Percentiles rank a stretch among this genome's conserved stretches.
Evolutionary conservation across 2,797 vertebrate genomes (phyloP).

Genomic region (Urocyon cinereoargenteus): DNA sequence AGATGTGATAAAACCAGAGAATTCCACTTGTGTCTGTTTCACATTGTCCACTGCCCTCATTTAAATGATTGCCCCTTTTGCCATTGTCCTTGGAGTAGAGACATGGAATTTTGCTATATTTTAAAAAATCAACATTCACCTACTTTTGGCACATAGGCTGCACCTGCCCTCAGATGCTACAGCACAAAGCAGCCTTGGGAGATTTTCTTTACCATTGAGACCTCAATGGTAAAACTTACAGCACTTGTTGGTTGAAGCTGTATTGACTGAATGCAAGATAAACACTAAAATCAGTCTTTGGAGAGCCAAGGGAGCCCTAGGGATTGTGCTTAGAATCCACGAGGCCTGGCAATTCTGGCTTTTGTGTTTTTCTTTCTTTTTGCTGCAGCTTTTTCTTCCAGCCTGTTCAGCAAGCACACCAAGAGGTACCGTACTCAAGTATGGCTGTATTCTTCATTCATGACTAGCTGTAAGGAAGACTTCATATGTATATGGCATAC

Average conservation of each 20-base stretch:
- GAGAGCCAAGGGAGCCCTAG: conserved; percentile 77
- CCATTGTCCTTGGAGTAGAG: not conserved
- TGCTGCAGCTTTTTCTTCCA: conserved; percentile 77
- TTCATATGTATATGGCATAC: not conserved
- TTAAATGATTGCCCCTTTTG: not conserved
- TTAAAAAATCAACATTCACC: not conserved
- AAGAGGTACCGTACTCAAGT: conserved; percentile 59
- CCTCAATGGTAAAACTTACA: not conserved
- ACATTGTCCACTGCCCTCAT: not conserved
- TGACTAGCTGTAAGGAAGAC: not conserved
- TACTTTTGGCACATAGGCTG: not conserved
- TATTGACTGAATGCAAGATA: conserved; percentile 78
- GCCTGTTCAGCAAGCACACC: conserved; percentile 39
- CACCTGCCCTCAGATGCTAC: not conserved
- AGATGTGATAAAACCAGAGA: not conserved
- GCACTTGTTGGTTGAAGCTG: conserved; percentile 80
- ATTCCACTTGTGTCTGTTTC: not conserved
- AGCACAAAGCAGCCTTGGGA: too few species aligned
- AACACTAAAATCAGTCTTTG: conserved; percentile 80
- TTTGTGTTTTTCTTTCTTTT: conserved; percentile 81
- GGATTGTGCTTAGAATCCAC: conserved; percentile 79
- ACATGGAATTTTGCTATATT: not conserved
- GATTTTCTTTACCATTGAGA: not conserved
- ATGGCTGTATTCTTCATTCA: not conserved
- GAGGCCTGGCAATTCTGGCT: conserved; percentile 77